Conservation (phyloP, 2,797 vertebrate species). For the Peromyscus aztecus region DNA sequence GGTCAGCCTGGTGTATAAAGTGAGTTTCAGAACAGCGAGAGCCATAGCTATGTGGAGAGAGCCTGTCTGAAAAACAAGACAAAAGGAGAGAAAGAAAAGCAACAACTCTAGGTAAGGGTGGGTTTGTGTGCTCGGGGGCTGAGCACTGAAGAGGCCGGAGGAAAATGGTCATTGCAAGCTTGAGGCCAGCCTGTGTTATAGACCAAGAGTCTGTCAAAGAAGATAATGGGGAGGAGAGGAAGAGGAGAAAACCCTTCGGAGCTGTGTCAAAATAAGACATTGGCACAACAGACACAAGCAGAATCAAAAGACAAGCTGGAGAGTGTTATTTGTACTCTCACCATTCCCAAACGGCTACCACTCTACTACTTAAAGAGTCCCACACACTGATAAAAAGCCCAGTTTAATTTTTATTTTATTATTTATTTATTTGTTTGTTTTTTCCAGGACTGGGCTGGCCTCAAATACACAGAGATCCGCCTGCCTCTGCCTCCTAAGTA, state of each 20-base stretch:
- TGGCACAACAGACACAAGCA: constrained; percentile 5
- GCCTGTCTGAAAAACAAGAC: neutral
- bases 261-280: neutral
- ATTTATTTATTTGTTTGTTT: neutral
- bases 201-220: neutral
- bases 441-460: neutral
- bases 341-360: neutral
- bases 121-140: neutral
- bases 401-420: neutral
- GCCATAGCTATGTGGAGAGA: neutral
- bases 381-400: constrained; percentile 41
- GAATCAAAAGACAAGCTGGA: constrained; percentile 11
- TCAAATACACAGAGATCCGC: no score
- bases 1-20: neutral
- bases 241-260: neutral
- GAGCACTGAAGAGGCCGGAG: neutral
- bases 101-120: neutral
- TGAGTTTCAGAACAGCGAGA: neutral
- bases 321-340: constrained; percentile 38
- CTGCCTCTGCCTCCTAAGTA: neutral
- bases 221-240: neutral
- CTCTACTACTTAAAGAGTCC: constrained; percentile 9
- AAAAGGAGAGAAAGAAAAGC: constrained; percentile 14
- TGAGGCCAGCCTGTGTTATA: neutral
- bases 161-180: neutral